Evolutionary conservation across 2,888 invertebrate genomes (phyloP).

Genomic region (Drosophila subquinaria): DNA sequence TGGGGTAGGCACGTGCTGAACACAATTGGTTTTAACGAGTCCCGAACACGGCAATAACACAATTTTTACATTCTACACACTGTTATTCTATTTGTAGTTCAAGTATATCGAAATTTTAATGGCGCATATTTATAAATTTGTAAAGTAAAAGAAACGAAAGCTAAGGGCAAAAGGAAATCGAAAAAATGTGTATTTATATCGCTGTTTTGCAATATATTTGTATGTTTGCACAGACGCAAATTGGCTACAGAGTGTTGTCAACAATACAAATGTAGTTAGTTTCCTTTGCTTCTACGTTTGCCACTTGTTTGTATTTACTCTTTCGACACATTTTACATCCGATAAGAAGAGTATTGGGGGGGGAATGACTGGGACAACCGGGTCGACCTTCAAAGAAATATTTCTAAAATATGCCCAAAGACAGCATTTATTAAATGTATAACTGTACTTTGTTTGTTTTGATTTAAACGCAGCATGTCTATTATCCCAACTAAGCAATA

Average conservation of each 20-base stretch:
- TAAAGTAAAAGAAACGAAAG: slow-evolving; percentile 33
- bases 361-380: not conserved
- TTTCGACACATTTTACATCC: slow-evolving; percentile 10
- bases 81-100: slow-evolving; percentile 7
- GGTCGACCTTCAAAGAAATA: slow-evolving; percentile 35
- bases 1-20: slow-evolving; percentile 39
- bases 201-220: slow-evolving; percentile 16
- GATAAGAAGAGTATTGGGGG: slow-evolving; percentile 1
- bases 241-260: slow-evolving; percentile 10
- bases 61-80: slow-evolving; percentile 14
- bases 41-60: slow-evolving; percentile 25
- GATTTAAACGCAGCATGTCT: slow-evolving; percentile 21
- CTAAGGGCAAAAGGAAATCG: not conserved
- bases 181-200: slow-evolving; percentile 3
- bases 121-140: slow-evolving; percentile 33
- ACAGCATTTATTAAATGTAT: slow-evolving; percentile 17
- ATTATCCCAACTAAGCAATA: slow-evolving; percentile 25
- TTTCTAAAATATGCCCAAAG: slow-evolving; percentile 32
- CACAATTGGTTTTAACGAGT: slow-evolving; percentile 5
- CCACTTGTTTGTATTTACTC: slow-evolving; percentile 29
- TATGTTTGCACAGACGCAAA: slow-evolving; percentile 28
- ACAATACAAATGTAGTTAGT: slow-evolving; percentile 49
- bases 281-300: not conserved
- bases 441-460: slow-evolving; percentile 46
- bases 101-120: slow-evolving; percentile 4